Evolutionary conservation across 2,888 invertebrate species (phyloP), one percentile per base, ranked within the genome.

Genomic region (Hoplodrina blanda): DNA sequence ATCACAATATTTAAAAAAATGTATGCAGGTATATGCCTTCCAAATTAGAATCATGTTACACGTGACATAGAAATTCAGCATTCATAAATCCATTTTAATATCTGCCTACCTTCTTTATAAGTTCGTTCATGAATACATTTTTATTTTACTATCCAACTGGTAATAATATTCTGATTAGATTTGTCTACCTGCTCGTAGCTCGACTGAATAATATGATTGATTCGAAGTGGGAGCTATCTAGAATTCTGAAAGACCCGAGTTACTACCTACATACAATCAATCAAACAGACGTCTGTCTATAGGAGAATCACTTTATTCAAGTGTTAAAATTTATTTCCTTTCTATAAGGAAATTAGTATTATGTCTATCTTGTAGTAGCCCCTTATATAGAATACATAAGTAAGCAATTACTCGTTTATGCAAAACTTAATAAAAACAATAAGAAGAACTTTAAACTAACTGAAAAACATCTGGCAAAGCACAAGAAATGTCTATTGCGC

Each of bases 181-280:
- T 77, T 62, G 41, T 44, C 53, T 59, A 49, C 57, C 54, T 57
- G 30, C 19, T 41, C 52, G 7, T 15, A 59, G 50, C 50, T 63
- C 20, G n/a, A 49, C 57, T 33, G 41, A 19, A 69, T 53, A 68
- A 66, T 74, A 66, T 78, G 78, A 78, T 69, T 61, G 69, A 78
- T 78, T 66, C 10, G 54, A 78, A 60, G 4, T 30, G 50, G 46
- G 49, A 52, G 52, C 66, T 64, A 52, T 25, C 63, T 74, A 67
- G 69, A 74, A 74, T 78, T 63, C 15, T 20, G 5, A 65, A 62
- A 62, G 61, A 30, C 49, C 20, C 7, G 64, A 64, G 73, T 64
- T 64, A 11, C 13, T 41, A 41, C 4, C 41, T 41, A 41, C 49
- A 55, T 55, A 54, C 13, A 66, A 78, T 78, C 66, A 66, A 78